Evolutionary conservation across 1,140 invertebrate species (phyloP).

Genomic region (Trichonephila inaurata): DNA sequence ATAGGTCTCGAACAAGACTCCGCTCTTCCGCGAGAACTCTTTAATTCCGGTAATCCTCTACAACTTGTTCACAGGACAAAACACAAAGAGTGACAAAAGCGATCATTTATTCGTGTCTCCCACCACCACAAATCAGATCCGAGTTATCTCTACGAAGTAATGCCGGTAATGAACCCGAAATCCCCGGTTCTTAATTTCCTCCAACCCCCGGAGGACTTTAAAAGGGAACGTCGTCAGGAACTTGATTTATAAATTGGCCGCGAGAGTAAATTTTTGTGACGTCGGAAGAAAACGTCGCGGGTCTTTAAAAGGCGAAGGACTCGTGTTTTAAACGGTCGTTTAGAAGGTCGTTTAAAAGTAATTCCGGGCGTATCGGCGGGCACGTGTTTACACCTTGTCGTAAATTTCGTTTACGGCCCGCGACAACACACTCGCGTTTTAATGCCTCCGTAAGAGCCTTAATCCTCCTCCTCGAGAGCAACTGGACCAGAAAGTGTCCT

Average conservation of each 20-base stretch:
- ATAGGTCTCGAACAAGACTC: too few relatives aligned
- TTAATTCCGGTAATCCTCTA: background rate
- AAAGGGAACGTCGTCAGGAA: background rate
- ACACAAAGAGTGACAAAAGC: background rate
- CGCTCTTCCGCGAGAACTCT: background rate
- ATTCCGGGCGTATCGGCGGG: conserved; percentile 54
- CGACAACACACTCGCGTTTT: conserved; percentile 68
- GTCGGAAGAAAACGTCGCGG: conserved; percentile 38
- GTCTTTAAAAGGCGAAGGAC: conserved; percentile 25
- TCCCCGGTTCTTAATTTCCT: conserved; percentile 2
- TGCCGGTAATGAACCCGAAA: conserved; percentile 22
- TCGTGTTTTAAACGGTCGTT: conserved; percentile 66
- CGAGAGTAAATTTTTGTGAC: conserved; percentile 54
- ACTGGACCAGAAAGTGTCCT: conserved; percentile 41
- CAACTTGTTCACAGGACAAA: background rate
- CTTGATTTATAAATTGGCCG: conserved; percentile 70
- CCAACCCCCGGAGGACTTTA: background rate
- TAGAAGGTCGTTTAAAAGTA: conserved; percentile 70
- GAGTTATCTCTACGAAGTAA: background rate
- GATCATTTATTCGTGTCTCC: background rate
- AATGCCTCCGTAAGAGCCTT: conserved; percentile 66
- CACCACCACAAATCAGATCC: background rate
- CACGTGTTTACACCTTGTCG: conserved; percentile 70
- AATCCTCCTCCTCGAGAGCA: conserved; percentile 33
- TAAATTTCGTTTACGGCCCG: conserved; percentile 65